phyloP scores from a whole-genome alignment of 2,113 vertebrate species.

The Zapornia atra region DNA sequence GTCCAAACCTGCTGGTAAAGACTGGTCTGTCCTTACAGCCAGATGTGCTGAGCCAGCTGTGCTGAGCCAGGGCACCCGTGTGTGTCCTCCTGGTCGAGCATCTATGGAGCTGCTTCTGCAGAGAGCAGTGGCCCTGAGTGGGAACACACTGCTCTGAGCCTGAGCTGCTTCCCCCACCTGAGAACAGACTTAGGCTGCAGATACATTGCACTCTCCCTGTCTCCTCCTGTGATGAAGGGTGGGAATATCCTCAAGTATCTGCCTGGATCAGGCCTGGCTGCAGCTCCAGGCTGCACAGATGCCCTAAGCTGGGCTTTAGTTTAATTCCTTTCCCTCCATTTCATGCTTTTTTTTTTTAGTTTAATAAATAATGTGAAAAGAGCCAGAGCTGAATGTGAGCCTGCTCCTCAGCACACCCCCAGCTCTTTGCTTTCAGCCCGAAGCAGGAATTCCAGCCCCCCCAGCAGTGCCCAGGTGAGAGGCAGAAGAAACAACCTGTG shows the following conservation, averaged over 20 bases:
- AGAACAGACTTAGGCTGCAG: fast-evolving
- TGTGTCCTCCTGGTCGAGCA: fast-evolving
- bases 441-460: not conserved
- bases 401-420: fast-evolving
- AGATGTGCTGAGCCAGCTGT: not conserved
- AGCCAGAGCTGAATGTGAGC: not conserved
- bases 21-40: fast-evolving
- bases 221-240: not conserved
- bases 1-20: not conserved
- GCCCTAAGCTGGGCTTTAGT: not conserved
- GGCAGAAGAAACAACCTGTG: not conserved
- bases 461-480: not conserved
- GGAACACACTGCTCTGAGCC: not conserved
- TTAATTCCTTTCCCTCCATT: not conserved
- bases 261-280: not conserved
- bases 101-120: not conserved
- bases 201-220: fast-evolving
- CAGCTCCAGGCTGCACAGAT: not conserved
- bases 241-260: not conserved
- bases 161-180: fast-evolving
- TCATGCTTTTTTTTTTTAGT: not conserved
- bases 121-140: fast-evolving
- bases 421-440: not conserved
- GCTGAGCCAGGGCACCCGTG: not conserved
- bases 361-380: not conserved